These are phyloP conservation scores for Phalanger gymnotis DNA, from an alignment of 2,797 vertebrate species.

Conservation along the genomic window DNA sequence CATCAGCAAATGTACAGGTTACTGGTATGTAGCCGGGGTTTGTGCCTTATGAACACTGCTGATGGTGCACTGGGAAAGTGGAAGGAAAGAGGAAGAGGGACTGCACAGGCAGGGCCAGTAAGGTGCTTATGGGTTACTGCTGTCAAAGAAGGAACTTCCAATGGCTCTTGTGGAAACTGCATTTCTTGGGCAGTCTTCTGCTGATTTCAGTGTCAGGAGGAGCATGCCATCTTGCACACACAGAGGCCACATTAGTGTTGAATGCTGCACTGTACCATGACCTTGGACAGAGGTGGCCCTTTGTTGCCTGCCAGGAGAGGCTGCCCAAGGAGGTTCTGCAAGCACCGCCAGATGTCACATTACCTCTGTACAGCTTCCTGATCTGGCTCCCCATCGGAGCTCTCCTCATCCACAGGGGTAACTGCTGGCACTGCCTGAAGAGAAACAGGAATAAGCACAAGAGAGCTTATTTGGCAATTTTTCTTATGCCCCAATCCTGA, in stretches of 20 bases:
- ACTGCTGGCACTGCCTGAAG: constrained; percentile 94
- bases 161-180: constrained; percentile 69
- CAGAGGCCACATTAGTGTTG: constrained; percentile 74
- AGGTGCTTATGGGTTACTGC: constrained; percentile 73
- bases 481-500: rapidly evolving
- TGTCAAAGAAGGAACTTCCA: constrained; percentile 75
- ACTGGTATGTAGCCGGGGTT: constrained; percentile 68
- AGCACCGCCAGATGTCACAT: constrained; percentile 78
- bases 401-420: constrained; percentile 98
- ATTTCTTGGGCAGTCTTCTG: constrained; percentile 76
- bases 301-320: constrained; percentile 68
- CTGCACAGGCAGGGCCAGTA: constrained; percentile 50
- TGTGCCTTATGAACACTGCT: constrained; percentile 69
- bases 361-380: constrained; percentile 99
- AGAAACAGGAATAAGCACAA: constrained; percentile 70
- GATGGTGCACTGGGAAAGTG: constrained; percentile 65
- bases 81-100: constrained; percentile 59
- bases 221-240: constrained; percentile 76
- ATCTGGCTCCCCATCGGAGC: constrained; percentile 97
- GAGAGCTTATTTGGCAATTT: not conserved
- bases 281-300: constrained; percentile 72
- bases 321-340: constrained; percentile 71
- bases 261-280: constrained; percentile 63
- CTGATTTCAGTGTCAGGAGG: constrained; percentile 73
- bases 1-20: constrained; percentile 63